Base-by-base conservation (phyloP, 2,888 invertebrate species). In the Molorchus minor region DNA sequence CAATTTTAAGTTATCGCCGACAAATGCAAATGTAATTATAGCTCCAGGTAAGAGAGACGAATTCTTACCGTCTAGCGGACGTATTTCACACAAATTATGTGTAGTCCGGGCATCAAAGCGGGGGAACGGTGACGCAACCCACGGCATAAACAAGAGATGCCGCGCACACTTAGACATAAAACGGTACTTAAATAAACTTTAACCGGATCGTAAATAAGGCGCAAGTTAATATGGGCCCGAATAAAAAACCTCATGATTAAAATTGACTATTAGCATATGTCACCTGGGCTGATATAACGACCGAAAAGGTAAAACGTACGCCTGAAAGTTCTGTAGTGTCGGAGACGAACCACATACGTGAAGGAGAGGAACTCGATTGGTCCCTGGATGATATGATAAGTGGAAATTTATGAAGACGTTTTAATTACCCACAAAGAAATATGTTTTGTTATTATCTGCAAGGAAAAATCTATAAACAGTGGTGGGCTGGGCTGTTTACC, bases 361-460 rank as follows among this genome's bases (percentile, higher is more conserved):
- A 49, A 38, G 51, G 60, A 41, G 57, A 63, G 61, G 65, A 61
- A 58, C 46, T 35, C 56, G 56, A 58, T 41, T 46, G 62, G 65
- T 71, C 71, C 69, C 71, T 59, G 70, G 64, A 68, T 70, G 70
- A 72, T 71, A 68, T 70, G 70, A 72, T 71, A 70, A 72, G 70
- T 61, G 62, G 68, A 63, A 72, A 74, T 72, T 74, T 74, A 72
- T 72, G 72, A 70, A 71, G 74, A 74, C 70, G 69, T 71, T 72
- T 74, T 74, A 74, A 74, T 74, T 74, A 74, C 72, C 72, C 74
- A 74, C 67, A n/a, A 66, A 70, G 71, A 66, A 66, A 65, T 67
- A 63, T 65, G 49, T 62, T 64, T 64, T 64, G n/a, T n/a, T n/a
- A n/a, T n/a, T n/a, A n/a, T n/a, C n/a, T n/a, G n/a, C n/a, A n/a